Conservation (phyloP, 2,888 invertebrate genomes). For the Seladonia tumulorum region DNA sequence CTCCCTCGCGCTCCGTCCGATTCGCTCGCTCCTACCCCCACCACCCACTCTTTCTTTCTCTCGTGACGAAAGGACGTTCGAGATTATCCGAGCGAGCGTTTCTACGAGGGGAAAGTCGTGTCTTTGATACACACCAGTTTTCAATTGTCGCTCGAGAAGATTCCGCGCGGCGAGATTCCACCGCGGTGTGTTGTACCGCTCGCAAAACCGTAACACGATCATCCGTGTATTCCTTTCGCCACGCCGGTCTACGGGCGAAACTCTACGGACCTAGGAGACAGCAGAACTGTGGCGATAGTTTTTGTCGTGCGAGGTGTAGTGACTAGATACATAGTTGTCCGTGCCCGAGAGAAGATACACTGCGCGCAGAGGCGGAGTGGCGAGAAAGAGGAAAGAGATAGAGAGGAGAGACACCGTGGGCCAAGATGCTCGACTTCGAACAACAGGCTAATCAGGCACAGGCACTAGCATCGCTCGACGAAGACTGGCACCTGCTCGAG, state of each 20-base stretch:
- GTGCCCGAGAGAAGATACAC: slow-evolving; percentile 15
- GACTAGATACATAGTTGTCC: slow-evolving; percentile 10
- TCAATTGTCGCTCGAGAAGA: slow-evolving; percentile 41
- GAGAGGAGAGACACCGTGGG: slow-evolving; percentile 9
- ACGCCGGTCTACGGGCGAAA: not conserved
- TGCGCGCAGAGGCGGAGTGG: not conserved
- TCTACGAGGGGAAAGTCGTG: slow-evolving; percentile 49
- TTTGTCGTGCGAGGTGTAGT: slow-evolving; percentile 43
- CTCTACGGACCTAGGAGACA: not conserved
- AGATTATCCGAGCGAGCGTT: slow-evolving; percentile 54
- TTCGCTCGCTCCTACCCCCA: slow-evolving; percentile 15
- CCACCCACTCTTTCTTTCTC: slow-evolving; percentile 22
- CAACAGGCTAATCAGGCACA: slow-evolving; percentile 79
- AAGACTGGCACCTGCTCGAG: slow-evolving; percentile 80
- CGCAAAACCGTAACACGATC: not conserved
- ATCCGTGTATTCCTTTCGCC: not conserved
- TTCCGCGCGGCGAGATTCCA: slow-evolving; percentile 14
- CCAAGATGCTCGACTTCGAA: slow-evolving; percentile 79
- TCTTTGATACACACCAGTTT: slow-evolving; percentile 50
- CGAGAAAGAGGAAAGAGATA: slow-evolving; percentile 12
- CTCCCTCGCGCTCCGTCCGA: slow-evolving; percentile 6
- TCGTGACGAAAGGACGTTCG: slow-evolving; percentile 56
- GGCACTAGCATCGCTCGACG: slow-evolving; percentile 76
- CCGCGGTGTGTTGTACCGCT: not conserved
- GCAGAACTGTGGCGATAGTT: not conserved